Evolutionary conservation across 35 echinoderm and acorn worm genomes (phyloP).

Genomic region (Heliocidaris tuberculata): DNA sequence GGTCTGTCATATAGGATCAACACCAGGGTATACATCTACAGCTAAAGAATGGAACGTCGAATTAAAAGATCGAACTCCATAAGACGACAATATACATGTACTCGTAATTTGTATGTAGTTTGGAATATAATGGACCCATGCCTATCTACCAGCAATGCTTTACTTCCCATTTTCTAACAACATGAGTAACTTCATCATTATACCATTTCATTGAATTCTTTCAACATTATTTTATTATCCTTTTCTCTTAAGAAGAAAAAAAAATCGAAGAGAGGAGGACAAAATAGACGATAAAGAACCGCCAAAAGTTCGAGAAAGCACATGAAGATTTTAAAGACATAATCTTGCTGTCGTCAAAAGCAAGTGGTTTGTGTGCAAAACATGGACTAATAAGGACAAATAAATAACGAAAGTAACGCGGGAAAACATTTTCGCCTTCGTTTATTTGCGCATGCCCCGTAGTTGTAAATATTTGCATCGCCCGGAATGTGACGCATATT

Average conservation of each 20-base stretch:
- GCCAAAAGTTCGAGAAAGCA: neutral
- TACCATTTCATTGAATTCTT: neutral
- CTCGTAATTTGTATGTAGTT: no score
- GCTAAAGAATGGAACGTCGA: no score
- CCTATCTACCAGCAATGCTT: neutral
- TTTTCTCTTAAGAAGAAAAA: neutral
- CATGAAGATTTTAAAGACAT: neutral
- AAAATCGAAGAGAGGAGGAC: neutral
- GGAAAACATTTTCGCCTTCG: neutral
- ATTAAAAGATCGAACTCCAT: no score
- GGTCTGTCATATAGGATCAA: no score
- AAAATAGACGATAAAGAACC: neutral
- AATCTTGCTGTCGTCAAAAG: neutral
- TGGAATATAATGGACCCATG: no score
- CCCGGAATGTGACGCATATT: neutral
- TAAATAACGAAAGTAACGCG: constrained; percentile 8
- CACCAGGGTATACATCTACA: no score
- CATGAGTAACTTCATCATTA: neutral
- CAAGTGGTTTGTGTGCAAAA: neutral
- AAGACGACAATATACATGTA: no score
- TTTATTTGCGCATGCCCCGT: constrained; percentile 1
- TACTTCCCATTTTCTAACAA: neutral
- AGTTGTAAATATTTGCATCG: constrained; percentile 13
- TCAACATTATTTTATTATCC: neutral
- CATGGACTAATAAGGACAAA: neutral